These are phyloP conservation scores for Drosophila littoralis DNA, from an alignment of 1,140 invertebrate species.

Conservation along the genomic window DNA sequence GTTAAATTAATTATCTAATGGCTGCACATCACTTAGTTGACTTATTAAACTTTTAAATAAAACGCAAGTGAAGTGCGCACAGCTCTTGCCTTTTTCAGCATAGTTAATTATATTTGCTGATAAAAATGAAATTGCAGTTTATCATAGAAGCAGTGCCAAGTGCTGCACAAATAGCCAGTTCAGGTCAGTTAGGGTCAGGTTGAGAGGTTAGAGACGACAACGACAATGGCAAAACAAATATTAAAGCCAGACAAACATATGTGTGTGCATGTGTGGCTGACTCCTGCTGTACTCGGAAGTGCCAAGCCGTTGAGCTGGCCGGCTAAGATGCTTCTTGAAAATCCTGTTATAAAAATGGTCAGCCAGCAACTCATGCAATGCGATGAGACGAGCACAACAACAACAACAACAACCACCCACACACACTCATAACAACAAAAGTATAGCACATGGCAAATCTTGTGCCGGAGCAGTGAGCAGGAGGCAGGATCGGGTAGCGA, in stretches of 20 bases:
- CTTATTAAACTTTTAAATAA: conserved; percentile 75
- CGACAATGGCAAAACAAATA: conserved; percentile 72
- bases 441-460: conserved; percentile 12
- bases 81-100: conserved; percentile 4
- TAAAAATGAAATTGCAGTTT: conserved; percentile 68
- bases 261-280: conserved; percentile 7
- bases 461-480: conserved; percentile 22
- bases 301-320: conserved; percentile 44
- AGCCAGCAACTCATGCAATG: conserved; percentile 64
- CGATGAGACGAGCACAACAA: conserved; percentile 41
- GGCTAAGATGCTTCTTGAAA: conserved; percentile 60
- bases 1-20: conserved; percentile 82
- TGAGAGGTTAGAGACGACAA: conserved; percentile 17
- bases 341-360: conserved; percentile 73
- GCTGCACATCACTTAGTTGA: conserved; percentile 37
- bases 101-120: conserved; percentile 76
- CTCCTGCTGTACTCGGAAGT: conserved; percentile 38
- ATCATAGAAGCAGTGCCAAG: conserved; percentile 66
- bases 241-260: conserved; percentile 50
- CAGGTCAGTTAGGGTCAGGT: conserved; percentile 47
- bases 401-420: not conserved
- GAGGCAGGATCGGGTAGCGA: conserved; percentile 21
- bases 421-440: not conserved
- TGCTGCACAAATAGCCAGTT: conserved; percentile 68
- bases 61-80: conserved; percentile 50